phyloP scores from a whole-genome alignment of 2,888 invertebrate genomes.

The Gnatocerus cornutus region DNA sequence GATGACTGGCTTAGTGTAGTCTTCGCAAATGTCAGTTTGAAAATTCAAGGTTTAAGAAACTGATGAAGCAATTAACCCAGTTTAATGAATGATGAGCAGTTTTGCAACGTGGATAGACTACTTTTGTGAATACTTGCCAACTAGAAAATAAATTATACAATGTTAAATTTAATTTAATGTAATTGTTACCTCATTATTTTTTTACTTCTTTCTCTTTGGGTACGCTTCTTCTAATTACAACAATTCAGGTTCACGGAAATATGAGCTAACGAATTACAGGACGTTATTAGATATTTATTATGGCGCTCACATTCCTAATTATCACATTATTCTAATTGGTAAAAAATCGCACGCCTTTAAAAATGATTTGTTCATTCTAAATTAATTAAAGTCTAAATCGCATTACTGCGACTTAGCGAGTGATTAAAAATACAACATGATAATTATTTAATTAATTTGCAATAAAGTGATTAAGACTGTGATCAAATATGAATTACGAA shows the following conservation, averaged over 20 bases:
- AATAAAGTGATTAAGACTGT: too few relatives aligned
- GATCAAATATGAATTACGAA: too few relatives aligned
- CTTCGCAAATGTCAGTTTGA: slow-evolving; percentile 48
- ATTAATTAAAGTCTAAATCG: too few relatives aligned
- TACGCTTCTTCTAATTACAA: background rate
- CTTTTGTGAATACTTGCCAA: slow-evolving; percentile 48
- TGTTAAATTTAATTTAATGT: slow-evolving; percentile 19
- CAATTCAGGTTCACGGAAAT: background rate
- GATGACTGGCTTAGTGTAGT: slow-evolving; percentile 35
- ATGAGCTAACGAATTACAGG: background rate
- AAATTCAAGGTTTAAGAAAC: slow-evolving; percentile 56
- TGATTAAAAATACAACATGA: too few relatives aligned
- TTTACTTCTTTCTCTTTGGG: background rate
- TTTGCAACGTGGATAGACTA: slow-evolving; percentile 49
- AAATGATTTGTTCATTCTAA: too few relatives aligned
- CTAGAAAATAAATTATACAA: slow-evolving; percentile 46
- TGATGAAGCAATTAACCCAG: slow-evolving; percentile 60
- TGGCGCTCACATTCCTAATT: background rate
- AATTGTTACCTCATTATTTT: background rate
- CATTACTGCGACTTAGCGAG: too few relatives aligned
- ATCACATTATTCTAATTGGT: background rate
- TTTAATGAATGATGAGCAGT: slow-evolving; percentile 54
- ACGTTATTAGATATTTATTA: slow-evolving; percentile 7
- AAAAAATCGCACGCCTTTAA: too few relatives aligned
- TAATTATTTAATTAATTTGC: too few relatives aligned